Percentiles rank a stretch among this genome's conserved stretches.
Conservation (phyloP, 2,888 invertebrate genomes). For the Microchrysa polita region DNA sequence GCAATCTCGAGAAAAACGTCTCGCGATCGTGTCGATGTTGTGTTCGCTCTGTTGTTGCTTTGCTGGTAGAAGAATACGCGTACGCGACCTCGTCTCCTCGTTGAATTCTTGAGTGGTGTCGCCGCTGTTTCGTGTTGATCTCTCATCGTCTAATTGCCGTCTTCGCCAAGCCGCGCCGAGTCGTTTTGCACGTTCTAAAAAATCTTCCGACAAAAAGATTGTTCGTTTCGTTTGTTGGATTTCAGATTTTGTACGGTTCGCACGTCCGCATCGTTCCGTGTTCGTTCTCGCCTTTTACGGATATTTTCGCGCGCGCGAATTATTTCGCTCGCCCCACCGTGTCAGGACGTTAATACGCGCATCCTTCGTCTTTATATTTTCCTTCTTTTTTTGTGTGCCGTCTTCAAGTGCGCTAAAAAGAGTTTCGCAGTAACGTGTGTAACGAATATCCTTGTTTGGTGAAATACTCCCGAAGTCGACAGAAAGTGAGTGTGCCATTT, state of each 20-base stretch:
- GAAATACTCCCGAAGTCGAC: slow-evolving; percentile 20
- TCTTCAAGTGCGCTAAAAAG: background rate
- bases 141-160: too few relatives aligned
- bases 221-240: slow-evolving; percentile 31
- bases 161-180: too few relatives aligned
- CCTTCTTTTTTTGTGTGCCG: background rate
- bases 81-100: slow-evolving; percentile 9
- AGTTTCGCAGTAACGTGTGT: slow-evolving; percentile 16
- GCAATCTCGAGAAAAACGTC: slow-evolving; percentile 35
- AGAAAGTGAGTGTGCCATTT: slow-evolving; percentile 39
- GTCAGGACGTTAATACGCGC: too few relatives aligned
- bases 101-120: slow-evolving; percentile 25
- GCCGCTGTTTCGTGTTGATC: too few relatives aligned
- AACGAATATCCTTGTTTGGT: slow-evolving; percentile 12
- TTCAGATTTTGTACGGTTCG: slow-evolving; percentile 33
- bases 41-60: slow-evolving; percentile 34
- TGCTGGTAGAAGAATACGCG: too few relatives aligned
- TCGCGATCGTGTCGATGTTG: slow-evolving; percentile 28
- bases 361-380: background rate
- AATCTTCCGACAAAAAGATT: too few relatives aligned
- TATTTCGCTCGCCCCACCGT: slow-evolving; percentile 4
- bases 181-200: too few relatives aligned
- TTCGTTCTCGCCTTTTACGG: slow-evolving; percentile 43
- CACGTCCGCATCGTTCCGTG: slow-evolving; percentile 1
- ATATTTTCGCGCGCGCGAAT: slow-evolving; percentile 37